phyloP scores from a whole-genome alignment of 2,797 vertebrate genomes.

The Gadopsis marmoratus region DNA sequence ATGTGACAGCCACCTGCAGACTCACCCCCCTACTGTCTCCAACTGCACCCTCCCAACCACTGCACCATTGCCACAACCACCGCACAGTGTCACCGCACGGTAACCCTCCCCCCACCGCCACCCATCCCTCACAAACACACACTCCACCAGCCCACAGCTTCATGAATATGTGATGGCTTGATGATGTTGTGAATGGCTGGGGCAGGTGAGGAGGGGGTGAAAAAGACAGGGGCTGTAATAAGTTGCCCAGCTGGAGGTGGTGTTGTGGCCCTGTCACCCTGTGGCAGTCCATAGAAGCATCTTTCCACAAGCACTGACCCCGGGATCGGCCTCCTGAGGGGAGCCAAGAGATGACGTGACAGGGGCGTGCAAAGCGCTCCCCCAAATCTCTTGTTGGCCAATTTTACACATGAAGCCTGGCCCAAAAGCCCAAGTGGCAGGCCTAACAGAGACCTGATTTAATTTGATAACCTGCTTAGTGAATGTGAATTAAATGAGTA shows the following conservation, averaged over 20 bases:
- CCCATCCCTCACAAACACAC: slow-evolving; percentile 68
- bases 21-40: slow-evolving; percentile 85
- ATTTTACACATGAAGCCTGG: slow-evolving; percentile 98
- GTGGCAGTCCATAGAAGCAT: slow-evolving; percentile 94
- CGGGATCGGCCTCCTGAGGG: slow-evolving; percentile 89
- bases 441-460: slow-evolving; percentile 93
- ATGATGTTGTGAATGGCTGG: slow-evolving; percentile 97
- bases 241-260: slow-evolving; percentile 98
- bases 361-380: slow-evolving; percentile 92
- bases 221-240: slow-evolving; percentile 94
- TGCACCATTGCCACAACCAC: slow-evolving; percentile 62
- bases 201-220: slow-evolving; percentile 95
- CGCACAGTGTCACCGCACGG: slow-evolving; percentile 62
- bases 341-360: slow-evolving; percentile 93
- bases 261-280: slow-evolving; percentile 95
- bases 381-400: slow-evolving; percentile 97
- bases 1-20: slow-evolving; percentile 99
- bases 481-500: slow-evolving; percentile 99
- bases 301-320: slow-evolving; percentile 95
- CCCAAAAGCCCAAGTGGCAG: slow-evolving; percentile 93
- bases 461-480: slow-evolving; percentile 99
- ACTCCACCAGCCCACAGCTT: slow-evolving; percentile 86
- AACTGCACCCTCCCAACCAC: slow-evolving; percentile 72
- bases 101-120: slow-evolving; percentile 28
- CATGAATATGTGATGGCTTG: slow-evolving; percentile 99